Conservation (phyloP, 2,113 vertebrate species). For the Silurus meridionalis region DNA sequence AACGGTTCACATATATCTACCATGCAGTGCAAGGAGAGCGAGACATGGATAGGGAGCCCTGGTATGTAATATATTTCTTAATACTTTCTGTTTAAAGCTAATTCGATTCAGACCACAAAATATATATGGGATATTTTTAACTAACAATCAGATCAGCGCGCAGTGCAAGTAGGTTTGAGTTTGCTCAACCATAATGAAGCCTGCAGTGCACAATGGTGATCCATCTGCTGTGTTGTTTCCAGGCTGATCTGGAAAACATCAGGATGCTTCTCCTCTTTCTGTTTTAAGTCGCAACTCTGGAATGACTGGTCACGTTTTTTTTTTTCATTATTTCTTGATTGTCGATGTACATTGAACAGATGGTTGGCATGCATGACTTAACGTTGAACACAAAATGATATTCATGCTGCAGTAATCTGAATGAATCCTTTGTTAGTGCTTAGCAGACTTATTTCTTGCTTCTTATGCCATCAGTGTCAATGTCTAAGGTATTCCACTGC, state of each 20-base stretch:
- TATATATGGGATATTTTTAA: neutral
- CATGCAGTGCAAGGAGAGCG: conserved; percentile 3
- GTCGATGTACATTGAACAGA: neutral
- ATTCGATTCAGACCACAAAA: neutral
- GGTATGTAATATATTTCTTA: conserved; percentile 25
- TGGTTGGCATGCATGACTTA: neutral
- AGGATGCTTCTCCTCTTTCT: conserved; percentile 48
- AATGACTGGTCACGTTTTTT: neutral
- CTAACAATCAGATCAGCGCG: neutral
- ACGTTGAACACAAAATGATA: neutral
- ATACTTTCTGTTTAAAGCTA: neutral
- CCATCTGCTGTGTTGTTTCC: conserved; percentile 59
- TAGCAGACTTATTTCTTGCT: conserved; percentile 8
- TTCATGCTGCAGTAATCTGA: conserved; percentile 7
- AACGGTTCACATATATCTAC: neutral
- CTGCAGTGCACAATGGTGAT: conserved; percentile 38
- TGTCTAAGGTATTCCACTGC: neutral
- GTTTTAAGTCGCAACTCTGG: neutral
- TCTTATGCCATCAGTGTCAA: neutral
- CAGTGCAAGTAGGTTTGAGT: conserved; percentile 44
- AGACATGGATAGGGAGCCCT: neutral
- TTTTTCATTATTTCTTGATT: neutral
- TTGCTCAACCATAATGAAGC: conserved; percentile 46
- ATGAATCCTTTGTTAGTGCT: conserved; percentile 26
- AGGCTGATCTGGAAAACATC: conserved; percentile 52